Conservation (phyloP, 1,140 invertebrate genomes). For the Hypsibius dujardini region DNA sequence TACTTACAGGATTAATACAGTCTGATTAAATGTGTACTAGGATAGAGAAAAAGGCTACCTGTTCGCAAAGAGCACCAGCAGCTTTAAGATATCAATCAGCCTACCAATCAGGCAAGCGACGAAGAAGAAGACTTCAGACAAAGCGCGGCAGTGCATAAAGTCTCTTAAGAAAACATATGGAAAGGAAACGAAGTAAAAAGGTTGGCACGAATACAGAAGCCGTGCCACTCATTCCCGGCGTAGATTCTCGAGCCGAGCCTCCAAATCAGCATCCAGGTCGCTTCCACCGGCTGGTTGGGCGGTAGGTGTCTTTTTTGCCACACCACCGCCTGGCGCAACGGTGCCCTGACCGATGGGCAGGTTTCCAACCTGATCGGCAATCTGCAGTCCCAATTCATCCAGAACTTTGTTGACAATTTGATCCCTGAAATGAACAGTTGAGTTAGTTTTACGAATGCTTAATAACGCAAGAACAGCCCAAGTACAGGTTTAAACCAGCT, state of each 20-base stretch:
- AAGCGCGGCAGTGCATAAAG: no score
- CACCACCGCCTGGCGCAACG: conserved; percentile 39
- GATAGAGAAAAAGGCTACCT: no score
- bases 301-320: conserved; percentile 36
- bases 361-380: conserved; percentile 68
- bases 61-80: no score
- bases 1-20: no score
- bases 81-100: no score
- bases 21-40: no score
- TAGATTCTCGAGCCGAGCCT: conserved; percentile 79
- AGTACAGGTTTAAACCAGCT: background rate
- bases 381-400: conserved; percentile 86
- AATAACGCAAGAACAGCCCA: conserved; percentile 20
- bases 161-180: no score
- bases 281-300: conserved; percentile 31
- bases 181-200: no score
- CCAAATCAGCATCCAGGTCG: conserved; percentile 83
- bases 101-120: no score
- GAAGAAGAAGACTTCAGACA: no score
- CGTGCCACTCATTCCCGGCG: conserved; percentile 55
- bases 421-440: conserved; percentile 29
- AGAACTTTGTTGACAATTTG: conserved; percentile 58
- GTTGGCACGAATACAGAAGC: no score
- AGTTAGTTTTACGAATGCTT: conserved; percentile 56
- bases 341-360: conserved; percentile 54